These are phyloP conservation scores for Empis stercorea DNA, from an alignment of 2,888 invertebrate genomes.

Conservation along the genomic window DNA sequence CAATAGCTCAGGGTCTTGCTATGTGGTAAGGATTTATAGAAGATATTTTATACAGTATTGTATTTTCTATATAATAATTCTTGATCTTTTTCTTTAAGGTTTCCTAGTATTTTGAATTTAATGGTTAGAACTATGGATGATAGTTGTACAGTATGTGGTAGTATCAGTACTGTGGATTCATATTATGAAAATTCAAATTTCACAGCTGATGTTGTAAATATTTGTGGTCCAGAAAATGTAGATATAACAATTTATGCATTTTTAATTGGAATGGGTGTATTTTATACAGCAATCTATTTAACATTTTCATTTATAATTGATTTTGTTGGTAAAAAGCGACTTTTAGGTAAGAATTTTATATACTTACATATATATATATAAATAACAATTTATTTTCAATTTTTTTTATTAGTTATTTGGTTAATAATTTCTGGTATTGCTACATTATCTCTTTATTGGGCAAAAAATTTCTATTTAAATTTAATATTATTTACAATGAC, in stretches of 20 bases:
- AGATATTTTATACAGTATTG: no score
- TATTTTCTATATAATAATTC: background rate
- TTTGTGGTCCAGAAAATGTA: slow-evolving; percentile 22
- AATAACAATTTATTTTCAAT: background rate
- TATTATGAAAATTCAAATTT: slow-evolving; percentile 26
- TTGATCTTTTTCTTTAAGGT: slow-evolving; percentile 14
- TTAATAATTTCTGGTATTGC: slow-evolving; percentile 41
- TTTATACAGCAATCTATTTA: slow-evolving; percentile 50
- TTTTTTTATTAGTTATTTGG: slow-evolving; percentile 6
- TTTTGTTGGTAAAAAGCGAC: slow-evolving; percentile 43
- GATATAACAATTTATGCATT: slow-evolving; percentile 50
- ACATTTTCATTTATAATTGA: slow-evolving; percentile 49
- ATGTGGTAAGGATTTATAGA: slow-evolving; percentile 25
- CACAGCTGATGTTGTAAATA: no score
- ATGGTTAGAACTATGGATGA: slow-evolving; percentile 30
- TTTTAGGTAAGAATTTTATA: slow-evolving; percentile 36
- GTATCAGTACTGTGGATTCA: background rate
- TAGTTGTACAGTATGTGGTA: slow-evolving; percentile 23
- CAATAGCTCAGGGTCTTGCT: slow-evolving; percentile 29
- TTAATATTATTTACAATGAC: slow-evolving; percentile 42
- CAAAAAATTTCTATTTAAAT: slow-evolving; percentile 41
- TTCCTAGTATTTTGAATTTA: slow-evolving; percentile 29
- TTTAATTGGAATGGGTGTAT: slow-evolving; percentile 51
- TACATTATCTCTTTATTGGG: slow-evolving; percentile 44
- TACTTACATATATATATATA: background rate